phyloP scores from a whole-genome alignment of 2,888 invertebrate species.

The Athalia cordata region DNA sequence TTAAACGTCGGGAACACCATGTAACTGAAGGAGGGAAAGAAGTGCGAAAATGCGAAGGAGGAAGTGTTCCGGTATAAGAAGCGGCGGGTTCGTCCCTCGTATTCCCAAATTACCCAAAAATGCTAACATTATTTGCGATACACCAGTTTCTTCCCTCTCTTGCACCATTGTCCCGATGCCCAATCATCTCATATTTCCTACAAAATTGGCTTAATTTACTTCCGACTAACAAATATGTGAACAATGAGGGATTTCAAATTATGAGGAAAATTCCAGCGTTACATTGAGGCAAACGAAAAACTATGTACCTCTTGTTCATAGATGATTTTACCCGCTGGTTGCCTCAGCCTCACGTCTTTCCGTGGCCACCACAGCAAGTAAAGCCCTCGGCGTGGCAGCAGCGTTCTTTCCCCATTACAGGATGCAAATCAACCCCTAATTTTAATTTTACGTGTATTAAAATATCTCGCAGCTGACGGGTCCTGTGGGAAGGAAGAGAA shows the following conservation, averaged over 20 bases:
- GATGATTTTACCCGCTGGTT: background rate
- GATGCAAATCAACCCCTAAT: constrained; percentile 78
- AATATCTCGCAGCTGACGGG: constrained; percentile 77
- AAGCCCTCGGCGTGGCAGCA: constrained; percentile 36
- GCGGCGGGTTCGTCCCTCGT: background rate
- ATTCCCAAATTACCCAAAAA: constrained; percentile 35
- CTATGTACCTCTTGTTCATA: background rate
- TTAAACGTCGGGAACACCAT: background rate
- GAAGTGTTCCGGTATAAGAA: background rate
- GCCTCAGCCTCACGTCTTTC: constrained; percentile 11
- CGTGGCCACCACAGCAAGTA: constrained; percentile 6
- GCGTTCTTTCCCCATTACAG: constrained; percentile 76
- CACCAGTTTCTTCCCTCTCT: constrained; percentile 17
- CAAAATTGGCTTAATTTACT: background rate
- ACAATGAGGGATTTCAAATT: background rate
- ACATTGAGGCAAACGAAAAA: background rate
- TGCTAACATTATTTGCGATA: constrained; percentile 15
- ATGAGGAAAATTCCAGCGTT: too few species aligned
- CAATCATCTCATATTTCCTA: constrained; percentile 10
- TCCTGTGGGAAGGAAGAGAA: constrained; percentile 60
- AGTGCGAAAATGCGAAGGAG: constrained; percentile 31
- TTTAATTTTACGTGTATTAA: constrained; percentile 80
- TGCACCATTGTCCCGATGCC: constrained; percentile 4
- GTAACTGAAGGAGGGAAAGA: constrained; percentile 24
- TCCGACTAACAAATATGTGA: background rate